phyloP scores from a whole-genome alignment of 2,888 invertebrate genomes.

The Ariolimax columbianus region DNA sequence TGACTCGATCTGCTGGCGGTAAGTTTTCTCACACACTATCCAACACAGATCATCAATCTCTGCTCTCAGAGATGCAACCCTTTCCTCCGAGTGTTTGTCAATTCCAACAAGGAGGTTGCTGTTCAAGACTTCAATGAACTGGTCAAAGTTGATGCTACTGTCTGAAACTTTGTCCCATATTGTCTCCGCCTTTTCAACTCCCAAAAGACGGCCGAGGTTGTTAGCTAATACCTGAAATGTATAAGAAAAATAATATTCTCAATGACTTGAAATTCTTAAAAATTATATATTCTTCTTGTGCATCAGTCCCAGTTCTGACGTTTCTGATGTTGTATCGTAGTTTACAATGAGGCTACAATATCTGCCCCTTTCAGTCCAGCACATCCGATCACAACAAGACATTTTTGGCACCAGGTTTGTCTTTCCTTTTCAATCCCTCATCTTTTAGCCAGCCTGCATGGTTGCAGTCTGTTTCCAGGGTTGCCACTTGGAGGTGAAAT shows the following conservation, averaged over 20 bases:
- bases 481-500: too few species aligned
- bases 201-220: conserved; percentile 27
- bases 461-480: too few species aligned
- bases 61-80: conserved; percentile 53
- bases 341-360: too few species aligned
- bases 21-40: conserved; percentile 86
- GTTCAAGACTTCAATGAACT: conserved; percentile 47
- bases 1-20: conserved; percentile 82
- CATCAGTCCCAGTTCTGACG: too few species aligned
- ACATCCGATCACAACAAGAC: too few species aligned
- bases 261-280: not conserved
- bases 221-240: conserved; percentile 37
- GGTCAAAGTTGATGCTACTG: conserved; percentile 28
- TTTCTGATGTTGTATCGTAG: too few species aligned
- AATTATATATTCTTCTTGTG: too few species aligned
- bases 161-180: conserved; percentile 42
- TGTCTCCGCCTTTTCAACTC: conserved; percentile 41
- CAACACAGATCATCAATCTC: conserved; percentile 87
- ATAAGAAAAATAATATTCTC: not conserved
- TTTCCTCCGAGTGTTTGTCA: conserved; percentile 25
- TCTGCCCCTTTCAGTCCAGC: too few species aligned
- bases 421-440: too few species aligned
- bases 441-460: too few species aligned
- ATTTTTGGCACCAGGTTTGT: too few species aligned
- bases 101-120: conserved; percentile 52